Conservation (phyloP, 2,113 vertebrate genomes). For the Drymodes brunneopygia region DNA sequence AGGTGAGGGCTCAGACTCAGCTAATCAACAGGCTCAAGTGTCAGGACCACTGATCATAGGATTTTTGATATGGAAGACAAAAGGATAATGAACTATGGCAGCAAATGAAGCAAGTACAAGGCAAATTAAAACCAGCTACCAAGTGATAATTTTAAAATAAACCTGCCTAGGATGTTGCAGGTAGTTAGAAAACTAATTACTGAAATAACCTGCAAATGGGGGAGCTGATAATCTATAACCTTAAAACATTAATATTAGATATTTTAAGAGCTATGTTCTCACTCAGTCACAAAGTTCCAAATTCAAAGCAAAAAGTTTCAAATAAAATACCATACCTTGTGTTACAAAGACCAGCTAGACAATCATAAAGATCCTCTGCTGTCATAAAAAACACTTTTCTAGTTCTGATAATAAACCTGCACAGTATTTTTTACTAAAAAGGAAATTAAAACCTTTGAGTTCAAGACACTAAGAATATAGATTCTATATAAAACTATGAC, state of each 20-base stretch:
- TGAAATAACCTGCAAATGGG: background rate
- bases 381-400: background rate
- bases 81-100: background rate
- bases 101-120: background rate
- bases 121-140: background rate
- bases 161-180: background rate
- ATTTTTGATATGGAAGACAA: background rate
- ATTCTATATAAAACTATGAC: background rate
- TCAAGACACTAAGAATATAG: background rate
- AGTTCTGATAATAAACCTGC: background rate
- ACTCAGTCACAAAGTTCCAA: background rate
- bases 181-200: background rate
- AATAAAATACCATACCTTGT: background rate
- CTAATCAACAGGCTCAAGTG: background rate
- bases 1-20: background rate
- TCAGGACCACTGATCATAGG: background rate
- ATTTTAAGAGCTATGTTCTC: background rate
- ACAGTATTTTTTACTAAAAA: background rate
- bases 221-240: background rate
- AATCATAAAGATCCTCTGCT: background rate
- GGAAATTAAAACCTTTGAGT: background rate
- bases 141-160: background rate
- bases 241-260: background rate
- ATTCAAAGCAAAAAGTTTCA: no score
- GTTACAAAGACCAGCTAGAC: background rate